A percentile compares a stretch with the other conserved stretches of the same genome.
Conservation (phyloP, 1,140 invertebrate species). For the Hyposmocoma kahamanoa region DNA sequence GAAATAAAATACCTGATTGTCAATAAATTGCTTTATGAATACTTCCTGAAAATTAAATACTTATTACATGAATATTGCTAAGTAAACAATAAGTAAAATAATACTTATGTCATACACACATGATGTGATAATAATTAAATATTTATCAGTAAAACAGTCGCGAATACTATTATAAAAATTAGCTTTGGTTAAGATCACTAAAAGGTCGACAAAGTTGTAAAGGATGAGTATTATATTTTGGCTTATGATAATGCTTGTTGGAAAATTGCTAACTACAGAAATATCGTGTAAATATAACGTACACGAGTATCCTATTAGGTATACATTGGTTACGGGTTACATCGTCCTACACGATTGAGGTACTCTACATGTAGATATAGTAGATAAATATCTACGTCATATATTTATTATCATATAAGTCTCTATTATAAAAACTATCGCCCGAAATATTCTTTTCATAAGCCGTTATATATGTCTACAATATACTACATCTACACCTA, state of each 20-base stretch:
- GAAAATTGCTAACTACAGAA: neutral
- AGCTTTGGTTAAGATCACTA: neutral
- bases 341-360: conserved; percentile 12
- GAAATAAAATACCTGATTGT: too few species aligned
- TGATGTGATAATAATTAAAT: neutral
- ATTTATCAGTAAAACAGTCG: conserved; percentile 6
- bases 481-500: conserved; percentile 44
- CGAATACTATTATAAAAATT: conserved; percentile 16
- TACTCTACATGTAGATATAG: conserved; percentile 19
- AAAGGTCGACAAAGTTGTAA: neutral
- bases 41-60: too few species aligned
- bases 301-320: neutral
- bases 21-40: too few species aligned
- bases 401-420: conserved; percentile 30
- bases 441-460: conserved; percentile 46
- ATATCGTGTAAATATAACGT: neutral
- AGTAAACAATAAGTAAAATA: too few species aligned
- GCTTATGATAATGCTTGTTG: neutral
- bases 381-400: conserved; percentile 17
- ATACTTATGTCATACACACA: conserved; percentile 12
- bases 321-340: neutral
- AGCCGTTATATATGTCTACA: conserved; percentile 49
- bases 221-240: conserved; percentile 1
- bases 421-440: conserved; percentile 63
- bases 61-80: too few species aligned